Percentiles rank a stretch among this genome's conserved stretches.
These are phyloP conservation scores for Deilephila elpenor DNA, from an alignment of 2,888 invertebrate species.

Conservation along the genomic window DNA sequence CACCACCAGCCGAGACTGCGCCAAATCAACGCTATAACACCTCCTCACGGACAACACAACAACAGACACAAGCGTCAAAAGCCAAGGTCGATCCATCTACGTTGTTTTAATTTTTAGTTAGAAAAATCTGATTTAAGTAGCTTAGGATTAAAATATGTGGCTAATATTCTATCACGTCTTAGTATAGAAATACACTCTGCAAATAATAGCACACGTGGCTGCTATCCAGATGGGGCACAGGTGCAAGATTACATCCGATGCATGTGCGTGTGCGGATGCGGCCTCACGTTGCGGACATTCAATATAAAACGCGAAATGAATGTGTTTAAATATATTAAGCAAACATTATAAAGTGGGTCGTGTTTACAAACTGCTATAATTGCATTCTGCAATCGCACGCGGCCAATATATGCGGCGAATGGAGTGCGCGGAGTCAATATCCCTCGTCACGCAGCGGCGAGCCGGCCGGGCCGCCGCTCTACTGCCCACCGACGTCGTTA, in stretches of 20 bases:
- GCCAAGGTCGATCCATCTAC: too few relatives aligned
- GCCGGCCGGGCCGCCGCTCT: not conserved
- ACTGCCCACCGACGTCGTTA: slow-evolving; percentile 5
- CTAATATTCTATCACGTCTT: too few relatives aligned
- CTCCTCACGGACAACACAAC: too few relatives aligned
- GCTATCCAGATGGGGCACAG: too few relatives aligned
- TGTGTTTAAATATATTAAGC: slow-evolving; percentile 14
- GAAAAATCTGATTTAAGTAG: too few relatives aligned
- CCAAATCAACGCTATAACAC: not conserved
- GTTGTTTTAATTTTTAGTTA: too few relatives aligned
- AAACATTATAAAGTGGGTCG: not conserved
- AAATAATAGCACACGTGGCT: too few relatives aligned
- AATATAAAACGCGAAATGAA: slow-evolving; percentile 14
- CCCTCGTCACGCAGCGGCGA: not conserved
- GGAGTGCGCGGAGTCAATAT: not conserved
- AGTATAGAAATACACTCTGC: too few relatives aligned
- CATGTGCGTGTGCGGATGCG: not conserved
- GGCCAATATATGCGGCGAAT: slow-evolving; percentile 1
- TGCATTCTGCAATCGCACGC: not conserved
- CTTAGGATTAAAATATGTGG: too few relatives aligned
- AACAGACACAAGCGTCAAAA: too few relatives aligned
- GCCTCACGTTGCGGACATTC: not conserved
- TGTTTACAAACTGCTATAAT: slow-evolving; percentile 3
- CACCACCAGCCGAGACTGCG: not conserved
- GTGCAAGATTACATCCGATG: too few relatives aligned